Evolutionary conservation across 1,140 invertebrate genomes (phyloP), one percentile per base, ranked within the genome.

Genomic region (Trichogramma pretiosum): DNA sequence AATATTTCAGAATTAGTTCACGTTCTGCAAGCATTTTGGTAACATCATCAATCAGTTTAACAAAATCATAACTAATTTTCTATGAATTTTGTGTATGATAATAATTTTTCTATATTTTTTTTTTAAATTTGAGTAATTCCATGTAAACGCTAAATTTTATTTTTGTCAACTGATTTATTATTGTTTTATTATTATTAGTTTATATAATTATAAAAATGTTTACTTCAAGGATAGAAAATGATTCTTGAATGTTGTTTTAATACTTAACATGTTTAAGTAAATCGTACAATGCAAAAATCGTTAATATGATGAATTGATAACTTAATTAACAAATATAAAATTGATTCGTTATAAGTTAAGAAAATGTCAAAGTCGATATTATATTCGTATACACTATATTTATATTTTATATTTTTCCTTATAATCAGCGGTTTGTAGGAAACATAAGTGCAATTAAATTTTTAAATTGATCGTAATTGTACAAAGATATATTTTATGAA

Each of bases 371-470:
- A 38, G 24, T 44, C 26, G 30, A 34, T 23, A n/a, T n/a, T n/a
- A n/a, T n/a, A n/a, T n/a, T 44, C 32, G 23, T 38, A 49, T 7
- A 13, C 19, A 37, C 24, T 21, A 38, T 42, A 30, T 30, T 5
- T n/a, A 39, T 38, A 44, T 30, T 37, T 39, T 45, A 5, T 35
- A 43, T 40, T 40, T 40, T 16, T 39, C n/a, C n/a, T n/a, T n/a
- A n/a, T 39, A 45, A 45, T 39, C 35, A 45, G 45, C 36, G 35
- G 42, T 45, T 34, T 40, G 28, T 40, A 50, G 48, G 43, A 50
- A 40, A 39, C 30, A 41, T 46, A 41, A 46, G 49, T 51, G 49
- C 49, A 51, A 51, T 46, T 51, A 40, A 9, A 24, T 41, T 50
- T 40, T 50, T n/a, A 39, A 45, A 40, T 45, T 39, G 11, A 36